Evolutionary conservation across 1,140 invertebrate species (phyloP).

Genomic region (Euborellia annulipes): DNA sequence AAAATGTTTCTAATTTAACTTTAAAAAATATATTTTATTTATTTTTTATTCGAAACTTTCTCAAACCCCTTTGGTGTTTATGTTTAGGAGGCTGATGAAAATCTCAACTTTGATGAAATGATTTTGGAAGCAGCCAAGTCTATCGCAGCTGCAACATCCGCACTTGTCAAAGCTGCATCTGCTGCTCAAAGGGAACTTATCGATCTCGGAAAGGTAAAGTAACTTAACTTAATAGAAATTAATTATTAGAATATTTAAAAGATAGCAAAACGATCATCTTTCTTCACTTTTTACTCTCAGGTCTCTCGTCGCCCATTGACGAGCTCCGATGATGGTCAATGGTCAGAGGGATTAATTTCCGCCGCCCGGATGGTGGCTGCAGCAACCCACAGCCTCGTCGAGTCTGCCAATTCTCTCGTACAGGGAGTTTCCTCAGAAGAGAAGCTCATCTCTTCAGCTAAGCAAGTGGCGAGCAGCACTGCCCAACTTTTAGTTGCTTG

Average conservation of each 20-base stretch:
- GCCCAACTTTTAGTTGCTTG: conserved; percentile 94
- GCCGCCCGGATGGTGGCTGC: conserved; percentile 91
- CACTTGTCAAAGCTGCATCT: conserved; percentile 89
- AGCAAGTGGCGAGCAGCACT: conserved; percentile 93
- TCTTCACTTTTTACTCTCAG: conserved; percentile 27
- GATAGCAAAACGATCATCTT: neutral
- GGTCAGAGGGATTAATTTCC: conserved; percentile 95
- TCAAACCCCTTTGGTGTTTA: too few relatives aligned
- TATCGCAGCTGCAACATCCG: conserved; percentile 91
- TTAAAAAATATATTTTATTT: too few relatives aligned
- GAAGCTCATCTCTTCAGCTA: conserved; percentile 88
- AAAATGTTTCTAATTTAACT: too few relatives aligned
- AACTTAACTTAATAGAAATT: neutral
- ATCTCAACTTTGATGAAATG: conserved; percentile 96
- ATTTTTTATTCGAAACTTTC: too few relatives aligned
- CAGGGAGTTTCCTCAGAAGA: conserved; percentile 91
- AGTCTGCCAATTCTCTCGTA: conserved; percentile 92
- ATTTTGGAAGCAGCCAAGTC: conserved; percentile 96
- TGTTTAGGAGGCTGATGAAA: conserved; percentile 83
- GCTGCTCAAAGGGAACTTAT: conserved; percentile 90
- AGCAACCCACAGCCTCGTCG: conserved; percentile 91
- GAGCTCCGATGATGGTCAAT: conserved; percentile 91
- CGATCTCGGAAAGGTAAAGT: conserved; percentile 44
- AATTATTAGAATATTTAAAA: conserved; percentile 1
- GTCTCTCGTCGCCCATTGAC: conserved; percentile 61